Conservation (phyloP, 2,888 invertebrate genomes). For the Furcula furcula region DNA sequence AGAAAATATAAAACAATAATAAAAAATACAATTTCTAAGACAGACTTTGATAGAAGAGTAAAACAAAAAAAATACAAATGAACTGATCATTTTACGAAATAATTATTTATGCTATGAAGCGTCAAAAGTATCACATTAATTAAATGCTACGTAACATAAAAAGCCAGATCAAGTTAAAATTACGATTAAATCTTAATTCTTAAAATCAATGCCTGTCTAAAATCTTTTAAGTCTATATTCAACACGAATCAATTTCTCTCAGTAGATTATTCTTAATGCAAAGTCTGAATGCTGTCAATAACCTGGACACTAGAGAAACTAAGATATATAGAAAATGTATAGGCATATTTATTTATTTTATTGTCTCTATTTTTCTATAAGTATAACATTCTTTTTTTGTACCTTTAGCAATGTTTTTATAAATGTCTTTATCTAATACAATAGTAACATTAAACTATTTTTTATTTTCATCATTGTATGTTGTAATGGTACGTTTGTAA, state of each 20-base stretch:
- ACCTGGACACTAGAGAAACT: conserved; percentile 35
- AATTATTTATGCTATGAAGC: no score
- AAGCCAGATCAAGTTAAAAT: no score
- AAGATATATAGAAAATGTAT: conserved; percentile 12
- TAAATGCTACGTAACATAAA: no score
- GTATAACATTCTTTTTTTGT: conserved; percentile 1
- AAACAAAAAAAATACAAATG: no score
- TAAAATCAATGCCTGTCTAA: conserved; percentile 23
- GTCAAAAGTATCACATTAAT: no score
- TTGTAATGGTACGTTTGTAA: background rate
- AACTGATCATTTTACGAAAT: no score
- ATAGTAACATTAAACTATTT: no score
- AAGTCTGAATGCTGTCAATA: conserved; percentile 40
- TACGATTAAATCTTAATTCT: background rate
- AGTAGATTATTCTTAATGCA: conserved; percentile 43
- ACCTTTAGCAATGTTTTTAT: background rate
- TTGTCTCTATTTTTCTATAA: background rate
- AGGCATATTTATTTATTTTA: conserved; percentile 10
- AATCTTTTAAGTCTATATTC: conserved; percentile 29
- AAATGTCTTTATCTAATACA: background rate
- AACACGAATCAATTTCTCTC: conserved; percentile 61
- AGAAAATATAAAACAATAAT: no score
- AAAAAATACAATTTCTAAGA: no score
- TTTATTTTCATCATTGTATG: background rate
- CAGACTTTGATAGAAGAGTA: no score